Evolutionary conservation across 37 sponge, comb jelly and placozoan species (phyloP).

Genomic region (Chondrosia reniformis): DNA sequence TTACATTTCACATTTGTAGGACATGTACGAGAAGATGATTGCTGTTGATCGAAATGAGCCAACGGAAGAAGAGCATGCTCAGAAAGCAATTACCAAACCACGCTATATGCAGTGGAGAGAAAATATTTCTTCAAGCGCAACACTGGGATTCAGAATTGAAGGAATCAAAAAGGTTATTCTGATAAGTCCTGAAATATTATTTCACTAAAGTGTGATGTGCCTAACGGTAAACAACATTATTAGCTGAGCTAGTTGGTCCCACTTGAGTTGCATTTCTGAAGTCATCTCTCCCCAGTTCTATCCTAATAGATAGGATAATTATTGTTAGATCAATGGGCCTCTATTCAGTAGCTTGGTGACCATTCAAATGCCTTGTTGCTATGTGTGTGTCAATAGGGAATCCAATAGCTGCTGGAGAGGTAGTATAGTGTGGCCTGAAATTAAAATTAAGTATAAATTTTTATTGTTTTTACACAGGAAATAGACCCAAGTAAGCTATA

Average conservation of each 20-base stretch:
- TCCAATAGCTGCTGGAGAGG: no score
- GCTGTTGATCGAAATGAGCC: slow-evolving; percentile 90
- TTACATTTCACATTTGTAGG: slow-evolving; percentile 62
- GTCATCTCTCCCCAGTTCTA: background rate
- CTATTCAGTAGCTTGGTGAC: no score
- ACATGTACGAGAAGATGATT: slow-evolving; percentile 97
- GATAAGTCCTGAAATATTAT: background rate
- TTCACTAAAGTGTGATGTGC: background rate
- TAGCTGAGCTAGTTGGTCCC: background rate
- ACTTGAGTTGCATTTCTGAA: background rate
- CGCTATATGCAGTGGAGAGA: slow-evolving; percentile 99
- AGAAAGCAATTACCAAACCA: slow-evolving; percentile 90
- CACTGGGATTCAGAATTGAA: slow-evolving; percentile 94
- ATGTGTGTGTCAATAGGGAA: no score
- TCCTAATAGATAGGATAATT: no score
- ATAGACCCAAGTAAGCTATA: no score
- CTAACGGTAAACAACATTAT: background rate
- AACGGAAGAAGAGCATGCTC: slow-evolving; percentile 75
- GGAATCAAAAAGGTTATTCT: slow-evolving; percentile 86
- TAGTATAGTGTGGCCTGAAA: no score
- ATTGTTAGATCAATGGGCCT: no score
- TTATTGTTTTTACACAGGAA: no score
- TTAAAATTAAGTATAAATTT: no score
- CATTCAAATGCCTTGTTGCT: no score
- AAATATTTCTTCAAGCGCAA: slow-evolving; percentile 74